Conservation (phyloP, 2,888 invertebrate species). For the Parthenolecanium corni region DNA sequence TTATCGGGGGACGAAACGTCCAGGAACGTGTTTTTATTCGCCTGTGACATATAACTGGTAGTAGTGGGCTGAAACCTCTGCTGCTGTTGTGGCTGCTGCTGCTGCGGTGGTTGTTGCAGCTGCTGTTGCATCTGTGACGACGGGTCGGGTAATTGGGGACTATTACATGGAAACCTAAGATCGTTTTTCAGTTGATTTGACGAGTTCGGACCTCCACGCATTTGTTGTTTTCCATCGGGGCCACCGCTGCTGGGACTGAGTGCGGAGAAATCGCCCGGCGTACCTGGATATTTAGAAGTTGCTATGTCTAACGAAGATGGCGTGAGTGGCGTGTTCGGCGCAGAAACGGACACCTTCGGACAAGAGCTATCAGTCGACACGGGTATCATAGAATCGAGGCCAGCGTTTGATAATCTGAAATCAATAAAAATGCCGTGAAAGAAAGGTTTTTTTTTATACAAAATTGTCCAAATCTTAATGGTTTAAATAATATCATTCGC, state of each 20-base stretch:
- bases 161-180: conserved; percentile 29
- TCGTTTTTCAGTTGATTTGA: conserved; percentile 30
- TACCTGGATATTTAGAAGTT: conserved; percentile 32
- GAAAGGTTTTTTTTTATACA: neutral
- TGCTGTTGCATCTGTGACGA: conserved; percentile 2
- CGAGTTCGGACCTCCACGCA: conserved; percentile 5
- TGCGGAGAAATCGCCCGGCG: conserved; percentile 42
- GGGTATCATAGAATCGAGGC: conserved; percentile 15
- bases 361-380: conserved; percentile 4
- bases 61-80: conserved; percentile 1
- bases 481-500: no score
- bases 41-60: neutral
- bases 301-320: conserved; percentile 42
- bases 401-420: conserved; percentile 13
- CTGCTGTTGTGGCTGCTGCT: conserved; percentile 7
- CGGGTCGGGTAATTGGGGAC: conserved; percentile 32
- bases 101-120: neutral
- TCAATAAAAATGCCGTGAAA: neutral
- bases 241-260: conserved; percentile 40
- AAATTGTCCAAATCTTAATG: no score
- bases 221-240: conserved; percentile 7
- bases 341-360: conserved; percentile 33
- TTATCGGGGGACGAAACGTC: conserved; percentile 22
- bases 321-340: conserved; percentile 44
- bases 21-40: conserved; percentile 11